These are phyloP conservation scores for Margarornis squamiger DNA, from an alignment of 2,797 vertebrate species.

Conservation along the genomic window DNA sequence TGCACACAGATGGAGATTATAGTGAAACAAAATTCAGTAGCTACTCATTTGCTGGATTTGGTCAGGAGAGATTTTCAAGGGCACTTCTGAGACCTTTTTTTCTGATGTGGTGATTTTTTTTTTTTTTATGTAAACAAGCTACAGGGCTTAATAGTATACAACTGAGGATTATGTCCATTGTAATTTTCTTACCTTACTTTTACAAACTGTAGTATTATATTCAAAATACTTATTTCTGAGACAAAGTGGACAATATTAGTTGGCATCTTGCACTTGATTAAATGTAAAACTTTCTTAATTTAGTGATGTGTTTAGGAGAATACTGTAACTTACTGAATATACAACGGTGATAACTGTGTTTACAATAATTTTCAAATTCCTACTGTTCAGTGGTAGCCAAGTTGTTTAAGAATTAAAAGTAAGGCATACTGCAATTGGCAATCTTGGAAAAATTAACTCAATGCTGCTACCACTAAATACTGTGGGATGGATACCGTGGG, in stretches of 20 bases:
- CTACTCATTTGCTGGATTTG: conserved; percentile 46
- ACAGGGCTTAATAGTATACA: conserved; percentile 51
- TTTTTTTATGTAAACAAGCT: conserved; percentile 23
- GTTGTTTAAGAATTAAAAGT: conserved; percentile 25
- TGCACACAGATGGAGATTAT: neutral
- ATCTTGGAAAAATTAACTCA: conserved; percentile 31
- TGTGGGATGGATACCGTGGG: neutral
- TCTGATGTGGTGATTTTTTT: neutral
- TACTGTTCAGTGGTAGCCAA: conserved; percentile 54
- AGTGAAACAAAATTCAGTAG: neutral
- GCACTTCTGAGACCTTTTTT: conserved; percentile 5
- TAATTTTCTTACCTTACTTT: conserved; percentile 39
- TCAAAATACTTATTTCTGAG: conserved; percentile 46
- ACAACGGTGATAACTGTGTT: conserved; percentile 60
- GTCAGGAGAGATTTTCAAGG: conserved; percentile 45
- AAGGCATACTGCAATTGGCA: neutral
- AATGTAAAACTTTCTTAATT: conserved; percentile 63
- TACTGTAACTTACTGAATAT: conserved; percentile 53
- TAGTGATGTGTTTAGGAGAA: conserved; percentile 57
- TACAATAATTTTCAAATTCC: conserved; percentile 48
- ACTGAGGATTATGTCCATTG: conserved; percentile 47
- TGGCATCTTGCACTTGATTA: conserved; percentile 57
- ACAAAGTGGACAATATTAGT: conserved; percentile 37
- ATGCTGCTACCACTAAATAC: conserved; percentile 39
- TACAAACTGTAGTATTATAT: conserved; percentile 34